A percentile compares a stretch with the other conserved stretches of the same genome.
Evolutionary conservation across 2,888 invertebrate genomes (phyloP).

Genomic region (Tachina grossa): DNA sequence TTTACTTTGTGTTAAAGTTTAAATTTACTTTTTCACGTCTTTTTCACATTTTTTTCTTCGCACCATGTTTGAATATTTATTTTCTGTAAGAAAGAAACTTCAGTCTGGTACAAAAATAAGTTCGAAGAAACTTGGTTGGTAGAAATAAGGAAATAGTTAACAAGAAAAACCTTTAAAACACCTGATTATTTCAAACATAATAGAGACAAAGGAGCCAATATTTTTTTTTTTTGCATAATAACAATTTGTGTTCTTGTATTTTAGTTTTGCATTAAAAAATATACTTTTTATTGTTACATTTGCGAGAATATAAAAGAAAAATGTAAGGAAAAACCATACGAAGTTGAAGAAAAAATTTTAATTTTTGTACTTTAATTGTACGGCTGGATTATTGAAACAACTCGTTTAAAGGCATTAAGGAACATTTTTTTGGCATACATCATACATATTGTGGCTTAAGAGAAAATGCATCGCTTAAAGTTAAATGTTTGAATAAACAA

Average conservation of each 20-base stretch:
- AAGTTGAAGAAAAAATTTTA: neutral
- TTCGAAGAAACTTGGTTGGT: slow-evolving; percentile 49
- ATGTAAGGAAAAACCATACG: too few species aligned
- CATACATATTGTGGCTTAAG: too few species aligned
- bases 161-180: slow-evolving; percentile 65
- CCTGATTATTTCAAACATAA: slow-evolving; percentile 61
- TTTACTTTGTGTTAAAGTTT: slow-evolving; percentile 20
- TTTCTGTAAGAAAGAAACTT: slow-evolving; percentile 48
- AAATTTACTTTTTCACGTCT: slow-evolving; percentile 1
- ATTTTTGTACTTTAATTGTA: neutral
- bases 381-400: too few species aligned
- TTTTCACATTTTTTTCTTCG: neutral
- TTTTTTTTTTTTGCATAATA: neutral
- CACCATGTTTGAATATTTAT: slow-evolving; percentile 40
- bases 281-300: neutral
- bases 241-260: slow-evolving; percentile 5
- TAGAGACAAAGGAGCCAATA: slow-evolving; percentile 42
- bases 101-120: slow-evolving; percentile 49
- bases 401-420: neutral
- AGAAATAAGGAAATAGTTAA: slow-evolving; percentile 46
- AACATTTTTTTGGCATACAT: too few species aligned
- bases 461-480: too few species aligned
- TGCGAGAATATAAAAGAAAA: neutral
- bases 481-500: too few species aligned
- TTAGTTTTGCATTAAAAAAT: slow-evolving; percentile 20